Percentiles rank a stretch among this genome's conserved stretches.
Conservation (phyloP, 2,888 invertebrate genomes). For the Furcula furcula region DNA sequence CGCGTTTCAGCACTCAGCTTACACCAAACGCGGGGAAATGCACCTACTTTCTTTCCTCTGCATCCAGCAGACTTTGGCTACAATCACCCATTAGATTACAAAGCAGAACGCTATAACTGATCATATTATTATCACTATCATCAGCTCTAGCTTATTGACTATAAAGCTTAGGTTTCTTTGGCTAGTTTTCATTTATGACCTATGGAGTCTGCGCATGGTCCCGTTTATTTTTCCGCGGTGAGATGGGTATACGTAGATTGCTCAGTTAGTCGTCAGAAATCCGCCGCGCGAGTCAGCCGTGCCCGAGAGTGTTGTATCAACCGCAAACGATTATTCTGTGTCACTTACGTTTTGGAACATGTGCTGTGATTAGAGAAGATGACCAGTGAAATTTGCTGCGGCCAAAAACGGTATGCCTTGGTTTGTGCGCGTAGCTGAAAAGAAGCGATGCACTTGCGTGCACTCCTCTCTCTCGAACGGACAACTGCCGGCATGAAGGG, state of each 20-base stretch:
- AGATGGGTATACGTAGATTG: constrained; percentile 36
- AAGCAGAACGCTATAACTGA: constrained; percentile 42
- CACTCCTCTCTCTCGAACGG: constrained; percentile 54
- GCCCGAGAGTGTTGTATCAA: constrained; percentile 21
- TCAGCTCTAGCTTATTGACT: constrained; percentile 12
- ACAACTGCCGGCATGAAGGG: constrained; percentile 70
- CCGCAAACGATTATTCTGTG: constrained; percentile 20
- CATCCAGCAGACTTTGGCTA: constrained; percentile 57
- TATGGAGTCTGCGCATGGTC: constrained; percentile 51
- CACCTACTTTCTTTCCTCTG: constrained; percentile 75
- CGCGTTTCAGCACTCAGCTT: constrained; percentile 54
- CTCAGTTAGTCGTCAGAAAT: constrained; percentile 53
- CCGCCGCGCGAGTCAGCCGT: constrained; percentile 44
- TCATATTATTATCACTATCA: constrained; percentile 10
- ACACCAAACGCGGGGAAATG: constrained; percentile 67
- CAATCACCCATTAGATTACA: constrained; percentile 30
- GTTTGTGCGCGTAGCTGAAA: constrained; percentile 56
- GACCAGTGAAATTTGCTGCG: constrained; percentile 66
- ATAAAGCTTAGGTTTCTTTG: constrained; percentile 40
- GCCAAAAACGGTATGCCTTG: constrained; percentile 64
- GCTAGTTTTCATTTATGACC: constrained; percentile 38
- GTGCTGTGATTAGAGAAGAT: constrained; percentile 67
- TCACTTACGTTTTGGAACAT: constrained; percentile 50
- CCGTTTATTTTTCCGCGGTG: constrained; percentile 58
- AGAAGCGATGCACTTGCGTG: constrained; percentile 65